Evolutionary conservation across 2,113 vertebrate genomes (phyloP).

Genomic region (Gadus chalcogrammus): DNA sequence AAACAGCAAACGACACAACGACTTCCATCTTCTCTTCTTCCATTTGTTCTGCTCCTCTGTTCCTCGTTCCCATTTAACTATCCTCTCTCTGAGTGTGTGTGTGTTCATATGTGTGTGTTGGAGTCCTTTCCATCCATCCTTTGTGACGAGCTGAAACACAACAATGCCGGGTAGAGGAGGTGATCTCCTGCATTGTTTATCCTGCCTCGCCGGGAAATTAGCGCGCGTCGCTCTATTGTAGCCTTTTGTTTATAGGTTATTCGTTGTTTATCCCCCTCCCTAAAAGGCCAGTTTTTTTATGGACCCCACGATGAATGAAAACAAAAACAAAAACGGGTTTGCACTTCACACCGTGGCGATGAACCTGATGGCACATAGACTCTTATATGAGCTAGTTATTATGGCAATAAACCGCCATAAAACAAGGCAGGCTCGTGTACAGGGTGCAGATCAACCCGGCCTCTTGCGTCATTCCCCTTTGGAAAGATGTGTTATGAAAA

Average conservation of each 20-base stretch:
- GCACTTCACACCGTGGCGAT: too few species aligned
- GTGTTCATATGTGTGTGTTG: conserved; percentile 21
- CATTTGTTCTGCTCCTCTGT: conserved; percentile 14
- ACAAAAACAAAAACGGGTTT: too few species aligned
- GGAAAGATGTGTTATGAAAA: conserved; percentile 20
- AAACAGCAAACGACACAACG: not conserved
- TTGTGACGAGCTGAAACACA: conserved; percentile 55
- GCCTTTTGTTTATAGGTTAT: too few species aligned
- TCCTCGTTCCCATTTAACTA: conserved; percentile 23
- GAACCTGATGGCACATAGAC: too few species aligned
- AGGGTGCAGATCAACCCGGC: conserved; percentile 1
- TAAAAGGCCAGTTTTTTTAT: too few species aligned
- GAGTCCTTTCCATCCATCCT: conserved; percentile 52
- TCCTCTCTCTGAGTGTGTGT: conserved; percentile 21
- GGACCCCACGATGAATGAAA: too few species aligned
- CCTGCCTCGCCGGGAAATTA: conserved; percentile 20
- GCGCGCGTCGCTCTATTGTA: too few species aligned
- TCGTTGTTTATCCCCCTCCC: not conserved
- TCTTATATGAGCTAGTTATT: too few species aligned
- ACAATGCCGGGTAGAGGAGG: conserved; percentile 33
- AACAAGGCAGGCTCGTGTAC: too few species aligned
- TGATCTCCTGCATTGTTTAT: conserved; percentile 45
- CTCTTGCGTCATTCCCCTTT: conserved; percentile 44
- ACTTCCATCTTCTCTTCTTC: conserved; percentile 5
- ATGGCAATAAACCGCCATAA: too few species aligned